Base-by-base conservation (phyloP, 2,113 vertebrate genomes). In the Saguinus imperator region DNA sequence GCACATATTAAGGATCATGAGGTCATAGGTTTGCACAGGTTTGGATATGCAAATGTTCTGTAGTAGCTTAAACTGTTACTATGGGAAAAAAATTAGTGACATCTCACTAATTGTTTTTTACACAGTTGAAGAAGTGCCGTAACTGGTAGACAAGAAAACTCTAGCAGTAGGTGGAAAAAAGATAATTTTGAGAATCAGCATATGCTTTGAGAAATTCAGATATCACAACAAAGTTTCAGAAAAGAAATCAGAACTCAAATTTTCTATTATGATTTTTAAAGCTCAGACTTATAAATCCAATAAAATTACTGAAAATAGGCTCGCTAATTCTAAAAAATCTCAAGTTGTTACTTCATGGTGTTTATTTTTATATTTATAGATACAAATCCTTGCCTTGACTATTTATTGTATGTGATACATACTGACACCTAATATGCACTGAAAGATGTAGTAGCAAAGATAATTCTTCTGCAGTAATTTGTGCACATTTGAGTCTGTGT, bases 151-250 rank as follows among this genome's bases (percentile, higher is more conserved):
- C 93, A 98, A 98, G 93, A 98, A 98, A 98, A 97, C 98, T 97
- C 84, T 81, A 98, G 96, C 93, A 95, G 98, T 98, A 97, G 98
- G 98, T 98, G 97, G 96, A 96, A 92, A 98, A 98, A 83, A 61
- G 97, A 98, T 98, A 98, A 98, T 98, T 98, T 98, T 98, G 98
- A 98, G 96, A 98, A 96, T 97, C 89, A 97, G 97, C 98, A 98
- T 98, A 98, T 98, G 98, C 96, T 98, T 98, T 97, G 93, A 98
- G 95, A 98, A 98, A 98, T 98, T 94, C 97, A 98, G 98, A 95
- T 86, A 6, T 98, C 98, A 94, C 77, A 98, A 87, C 83, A 95
- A 96, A 97, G 87, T 96, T 87, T 85, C 91, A 97, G 92, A 97
- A 97, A 52, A 52, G 16, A 96, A 98, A 75, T 68, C 83, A 97